Percentiles rank a stretch among this genome's conserved stretches.
Conservation (phyloP, 2,888 invertebrate species). For the Drosophila picticornis region DNA sequence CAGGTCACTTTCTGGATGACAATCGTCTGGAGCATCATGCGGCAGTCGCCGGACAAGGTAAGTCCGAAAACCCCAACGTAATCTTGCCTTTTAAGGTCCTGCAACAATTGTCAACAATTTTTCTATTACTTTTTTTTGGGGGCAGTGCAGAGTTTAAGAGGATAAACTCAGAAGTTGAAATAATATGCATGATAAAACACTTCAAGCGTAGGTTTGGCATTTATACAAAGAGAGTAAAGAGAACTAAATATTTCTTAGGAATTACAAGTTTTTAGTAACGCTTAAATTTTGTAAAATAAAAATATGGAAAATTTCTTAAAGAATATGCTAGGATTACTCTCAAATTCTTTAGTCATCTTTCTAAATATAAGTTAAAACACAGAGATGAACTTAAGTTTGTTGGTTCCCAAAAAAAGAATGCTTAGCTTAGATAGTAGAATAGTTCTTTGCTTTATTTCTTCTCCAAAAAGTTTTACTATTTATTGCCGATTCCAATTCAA, state of each 20-base stretch:
- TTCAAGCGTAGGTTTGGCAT: neutral
- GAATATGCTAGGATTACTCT: neutral
- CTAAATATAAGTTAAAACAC: neutral
- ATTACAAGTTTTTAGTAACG: neutral
- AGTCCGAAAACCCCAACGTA: slow-evolving; percentile 50
- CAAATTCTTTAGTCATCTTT: neutral
- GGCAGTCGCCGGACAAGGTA: slow-evolving; percentile 82
- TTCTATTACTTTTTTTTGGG: slow-evolving; percentile 17
- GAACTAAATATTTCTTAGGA: too few species aligned
- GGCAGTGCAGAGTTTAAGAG: neutral
- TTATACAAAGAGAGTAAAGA: too few species aligned
- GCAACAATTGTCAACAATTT: slow-evolving; percentile 73
- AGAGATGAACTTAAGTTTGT: neutral
- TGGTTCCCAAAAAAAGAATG: neutral
- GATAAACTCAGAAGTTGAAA: neutral
- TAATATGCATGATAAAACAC: neutral
- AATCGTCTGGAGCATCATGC: slow-evolving; percentile 85
- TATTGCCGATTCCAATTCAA: neutral
- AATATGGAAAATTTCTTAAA: neutral
- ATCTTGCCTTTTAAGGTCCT: slow-evolving; percentile 67
- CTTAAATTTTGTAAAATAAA: neutral
- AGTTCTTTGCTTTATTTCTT: neutral
- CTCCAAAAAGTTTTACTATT: neutral
- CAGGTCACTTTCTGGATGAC: slow-evolving; percentile 85
- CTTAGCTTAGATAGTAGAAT: neutral